A percentile compares a stretch with the other conserved stretches of the same genome.
phyloP scores from a whole-genome alignment of 2,113 vertebrate species.

The Dasyurus viverrinus region DNA sequence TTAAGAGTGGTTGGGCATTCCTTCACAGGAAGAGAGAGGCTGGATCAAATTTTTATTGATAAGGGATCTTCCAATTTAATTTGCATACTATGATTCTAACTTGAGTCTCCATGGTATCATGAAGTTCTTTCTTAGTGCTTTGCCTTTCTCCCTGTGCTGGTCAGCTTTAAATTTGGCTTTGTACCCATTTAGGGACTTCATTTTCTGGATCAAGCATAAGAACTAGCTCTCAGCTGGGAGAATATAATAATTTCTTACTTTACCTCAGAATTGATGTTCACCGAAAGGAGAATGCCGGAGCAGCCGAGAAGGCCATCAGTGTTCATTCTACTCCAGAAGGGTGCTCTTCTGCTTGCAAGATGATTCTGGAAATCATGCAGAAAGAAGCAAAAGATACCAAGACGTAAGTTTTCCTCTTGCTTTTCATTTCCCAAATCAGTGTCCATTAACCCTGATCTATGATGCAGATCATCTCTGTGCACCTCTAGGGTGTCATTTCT shows the following conservation, averaged over 20 bases:
- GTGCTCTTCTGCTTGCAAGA: constrained; percentile 93
- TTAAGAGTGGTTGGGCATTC: not conserved
- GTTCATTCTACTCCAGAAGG: constrained; percentile 96
- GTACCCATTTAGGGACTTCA: not conserved
- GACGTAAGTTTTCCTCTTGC: constrained; percentile 86
- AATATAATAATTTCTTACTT: not conserved
- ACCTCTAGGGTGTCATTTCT: not conserved
- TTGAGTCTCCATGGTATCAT: not conserved
- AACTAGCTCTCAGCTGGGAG: accelerated
- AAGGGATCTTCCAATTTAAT: not conserved
- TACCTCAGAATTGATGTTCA: constrained; percentile 93
- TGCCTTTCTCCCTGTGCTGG: not conserved
- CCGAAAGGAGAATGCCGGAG: constrained; percentile 95
- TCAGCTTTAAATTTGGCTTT: not conserved
- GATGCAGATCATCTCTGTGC: not conserved
- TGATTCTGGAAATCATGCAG: constrained; percentile 98
- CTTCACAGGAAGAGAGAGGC: not conserved
- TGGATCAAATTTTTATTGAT: not conserved
- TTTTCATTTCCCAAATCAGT: not conserved
- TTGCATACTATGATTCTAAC: not conserved
- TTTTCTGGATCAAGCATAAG: not conserved
- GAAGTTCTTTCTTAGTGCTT: not conserved
- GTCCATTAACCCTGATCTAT: not conserved
- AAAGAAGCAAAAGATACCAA: constrained; percentile 98
- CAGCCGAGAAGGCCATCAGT: constrained; percentile 96